Base-by-base conservation (phyloP, 1,140 invertebrate species). In the Olivierus martensii region DNA sequence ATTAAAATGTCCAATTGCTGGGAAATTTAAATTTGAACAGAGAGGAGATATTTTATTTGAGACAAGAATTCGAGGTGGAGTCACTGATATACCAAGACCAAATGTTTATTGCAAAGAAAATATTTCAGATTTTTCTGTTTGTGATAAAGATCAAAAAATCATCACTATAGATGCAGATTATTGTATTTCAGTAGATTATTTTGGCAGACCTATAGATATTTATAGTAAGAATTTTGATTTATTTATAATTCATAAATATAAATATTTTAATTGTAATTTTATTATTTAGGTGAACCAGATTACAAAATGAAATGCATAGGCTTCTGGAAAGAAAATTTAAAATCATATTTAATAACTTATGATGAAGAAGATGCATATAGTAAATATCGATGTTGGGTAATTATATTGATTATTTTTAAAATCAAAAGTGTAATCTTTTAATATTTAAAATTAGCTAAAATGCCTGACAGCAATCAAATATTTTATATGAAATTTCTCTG, bases 311-410 rank as follows among this genome's bases (percentile, higher is more conserved):
- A 92, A 65, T 98, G 94, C 68, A 92, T 97, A 62, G 94, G 92
- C 2, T 97, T 81, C 68, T 97, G 90, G 87, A 94, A 95, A 69
- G 94, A 98, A 67, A 96, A 97, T 77, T 75, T 96, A 0, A 92
- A 88, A 68, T 97, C 92, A 0, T 97, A 96, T 72, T 69, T 98
- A 2, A 89, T 97, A 54, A 98, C 94, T 0, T 96, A 88, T 67
- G 92, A 97, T 68, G 88, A 92, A 65, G 73, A 95, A 57, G 93
- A 98, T 76, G 85, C 93, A 0, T 87, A 90, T 60, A 94, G 89
- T 14, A 89, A 83, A 69, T 98, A 95, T 68, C 78, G 91, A 61
- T 98, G 93, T 67, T 98, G 93, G 93, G 91, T 79, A 63, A 63
- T 6, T 28, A 28, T 28, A 28, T n/a, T n/a, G n/a, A n/a, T n/a